Percentiles rank a stretch among this genome's conserved stretches.
phyloP scores from a whole-genome alignment of 2,797 vertebrate genomes.

The Ficedula albicollis region DNA sequence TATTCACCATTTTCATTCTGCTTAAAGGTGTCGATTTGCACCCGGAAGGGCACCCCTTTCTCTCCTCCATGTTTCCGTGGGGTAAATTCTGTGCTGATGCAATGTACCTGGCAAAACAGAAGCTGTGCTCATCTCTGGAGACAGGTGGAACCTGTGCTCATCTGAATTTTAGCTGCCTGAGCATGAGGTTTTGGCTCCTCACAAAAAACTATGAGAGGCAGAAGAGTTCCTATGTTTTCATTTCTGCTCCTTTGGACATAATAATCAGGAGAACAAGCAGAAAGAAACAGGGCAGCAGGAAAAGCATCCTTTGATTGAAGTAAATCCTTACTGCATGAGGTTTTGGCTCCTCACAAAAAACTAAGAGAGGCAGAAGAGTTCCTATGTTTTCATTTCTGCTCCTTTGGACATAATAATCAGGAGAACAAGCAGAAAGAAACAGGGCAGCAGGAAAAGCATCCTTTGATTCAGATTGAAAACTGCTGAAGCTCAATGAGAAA shows the following conservation, averaged over 20 bases:
- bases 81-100: constrained; percentile 97
- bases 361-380: background rate
- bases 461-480: background rate
- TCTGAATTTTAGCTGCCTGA: background rate
- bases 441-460: background rate
- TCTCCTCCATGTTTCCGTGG: constrained; percentile 94
- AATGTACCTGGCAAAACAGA: constrained; percentile 87
- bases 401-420: background rate
- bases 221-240: background rate
- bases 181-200: background rate
- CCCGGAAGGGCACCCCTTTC: constrained; percentile 93
- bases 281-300: background rate
- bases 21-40: constrained; percentile 93
- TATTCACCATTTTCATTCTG: constrained; percentile 89
- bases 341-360: background rate
- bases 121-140: constrained; percentile 27
- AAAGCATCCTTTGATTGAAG: background rate
- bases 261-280: background rate
- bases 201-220: background rate
- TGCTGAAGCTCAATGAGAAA: background rate
- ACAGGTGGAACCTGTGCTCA: background rate
- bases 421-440: background rate
- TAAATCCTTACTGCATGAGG: background rate
- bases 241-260: background rate
- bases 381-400: background rate